Evolutionary conservation across 2,888 invertebrate genomes (phyloP).

Genomic region (Yponomeuta malinellus): DNA sequence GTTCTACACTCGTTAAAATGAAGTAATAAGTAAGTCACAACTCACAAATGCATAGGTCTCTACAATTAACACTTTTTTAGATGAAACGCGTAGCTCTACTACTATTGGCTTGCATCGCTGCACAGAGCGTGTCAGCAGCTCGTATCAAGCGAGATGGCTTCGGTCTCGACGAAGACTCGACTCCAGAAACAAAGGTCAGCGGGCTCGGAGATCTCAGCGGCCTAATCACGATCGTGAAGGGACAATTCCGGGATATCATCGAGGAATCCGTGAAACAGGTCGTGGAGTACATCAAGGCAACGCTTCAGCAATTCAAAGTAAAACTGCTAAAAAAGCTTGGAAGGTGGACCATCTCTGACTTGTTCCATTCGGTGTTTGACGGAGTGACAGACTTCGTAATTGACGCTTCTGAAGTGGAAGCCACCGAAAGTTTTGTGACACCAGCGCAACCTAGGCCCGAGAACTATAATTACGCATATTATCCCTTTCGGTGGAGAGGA

Average conservation of each 20-base stretch:
- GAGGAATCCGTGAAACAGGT: slow-evolving; percentile 34
- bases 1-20: no score
- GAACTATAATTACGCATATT: not conserved
- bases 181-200: slow-evolving; percentile 14
- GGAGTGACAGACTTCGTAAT: slow-evolving; percentile 36
- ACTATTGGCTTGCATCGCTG: slow-evolving; percentile 11
- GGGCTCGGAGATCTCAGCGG: slow-evolving; percentile 29
- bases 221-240: slow-evolving; percentile 34
- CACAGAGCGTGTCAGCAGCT: slow-evolving; percentile 9
- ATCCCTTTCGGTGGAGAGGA: not conserved
- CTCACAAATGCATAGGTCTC: not conserved
- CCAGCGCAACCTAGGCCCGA: not conserved
- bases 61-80: slow-evolving; percentile 21
- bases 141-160: slow-evolving; percentile 1
- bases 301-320: slow-evolving; percentile 36
- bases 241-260: slow-evolving; percentile 39
- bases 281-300: slow-evolving; percentile 28
- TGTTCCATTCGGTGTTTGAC: slow-evolving; percentile 37
- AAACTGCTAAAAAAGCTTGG: slow-evolving; percentile 39
- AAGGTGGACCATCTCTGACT: slow-evolving; percentile 38
- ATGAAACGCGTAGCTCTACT: slow-evolving; percentile 23
- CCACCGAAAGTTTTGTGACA: not conserved
- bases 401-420: slow-evolving; percentile 24
- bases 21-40: no score
- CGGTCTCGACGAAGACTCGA: slow-evolving; percentile 16